Percentiles rank a stretch among this genome's conserved stretches.
Evolutionary conservation across 2,888 invertebrate species (phyloP).

Genomic region (Synanthedon myopaeformis): DNA sequence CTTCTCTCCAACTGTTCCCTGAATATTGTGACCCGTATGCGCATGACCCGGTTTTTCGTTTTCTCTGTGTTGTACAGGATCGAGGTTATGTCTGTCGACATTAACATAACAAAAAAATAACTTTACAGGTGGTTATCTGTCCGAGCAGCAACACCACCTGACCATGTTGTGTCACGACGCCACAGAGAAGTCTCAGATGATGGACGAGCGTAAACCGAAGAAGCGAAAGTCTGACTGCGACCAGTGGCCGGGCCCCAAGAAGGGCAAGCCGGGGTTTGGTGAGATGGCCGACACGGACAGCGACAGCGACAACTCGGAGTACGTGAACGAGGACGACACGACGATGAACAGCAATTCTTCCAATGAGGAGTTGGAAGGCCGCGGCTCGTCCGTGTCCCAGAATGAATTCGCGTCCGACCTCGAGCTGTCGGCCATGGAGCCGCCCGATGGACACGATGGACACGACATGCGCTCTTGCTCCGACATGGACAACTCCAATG

Average conservation of each 20-base stretch:
- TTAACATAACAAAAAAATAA: no score
- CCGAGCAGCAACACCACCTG: constrained; percentile 59
- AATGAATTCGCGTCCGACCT: constrained; percentile 73
- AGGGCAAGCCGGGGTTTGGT: constrained; percentile 68
- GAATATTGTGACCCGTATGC: no score
- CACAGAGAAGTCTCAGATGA: constrained; percentile 24
- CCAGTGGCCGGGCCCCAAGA: constrained; percentile 72
- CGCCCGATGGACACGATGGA: constrained; percentile 64
- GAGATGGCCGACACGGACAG: constrained; percentile 76
- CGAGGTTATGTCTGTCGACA: no score
- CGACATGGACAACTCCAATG: constrained; percentile 73
- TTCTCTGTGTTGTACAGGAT: no score
- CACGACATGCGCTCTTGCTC: constrained; percentile 56
- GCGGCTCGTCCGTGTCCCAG: constrained; percentile 56
- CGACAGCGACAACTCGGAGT: constrained; percentile 58
- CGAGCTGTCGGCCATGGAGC: constrained; percentile 74
- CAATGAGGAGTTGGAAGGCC: constrained; percentile 51
- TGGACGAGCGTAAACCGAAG: constrained; percentile 63
- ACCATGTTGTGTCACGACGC: constrained; percentile 54
- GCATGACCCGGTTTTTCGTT: no score
- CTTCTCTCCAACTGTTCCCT: no score
- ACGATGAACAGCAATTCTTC: constrained; percentile 59
- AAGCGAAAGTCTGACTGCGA: constrained; percentile 74
- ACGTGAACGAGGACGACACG: constrained; percentile 57
- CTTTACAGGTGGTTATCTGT: constrained; percentile 48